Base-by-base conservation (phyloP, 2,888 invertebrate genomes). In the Mythimna vitellina region DNA sequence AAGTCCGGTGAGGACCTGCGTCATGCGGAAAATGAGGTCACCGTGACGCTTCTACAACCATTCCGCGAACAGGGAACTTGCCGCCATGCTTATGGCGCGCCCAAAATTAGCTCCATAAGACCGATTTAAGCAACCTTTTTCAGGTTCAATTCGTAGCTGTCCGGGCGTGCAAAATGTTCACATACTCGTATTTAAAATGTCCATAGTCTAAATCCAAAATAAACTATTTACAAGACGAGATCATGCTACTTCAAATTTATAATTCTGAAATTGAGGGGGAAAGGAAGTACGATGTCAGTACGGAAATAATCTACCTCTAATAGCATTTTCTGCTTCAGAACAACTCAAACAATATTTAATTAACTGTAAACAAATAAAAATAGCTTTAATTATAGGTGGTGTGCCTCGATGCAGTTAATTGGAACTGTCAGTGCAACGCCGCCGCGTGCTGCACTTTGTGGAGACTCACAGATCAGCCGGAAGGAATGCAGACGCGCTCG, bases 331-430 rank as follows among this genome's bases (percentile, higher is more conserved):
- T 25, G 7, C 58, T 58, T 10, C 12, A n/a, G 7, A 58, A n/a
- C 12, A 14, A n/a, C n/a, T 22, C 32, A 57, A 32, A 58, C 32
- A 58, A 14, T 32, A 25, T 70, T 49, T 29, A 22, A 42, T 22
- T 6, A 12, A 61, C 35, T 54, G 12, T 25, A n/a, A 53, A 72
- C 3, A 49, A 57, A n/a, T 38, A 25, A 54, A 46, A 32, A 42
- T 8, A 6, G 49, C 54, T 20, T 51, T 70, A 71, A 73, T 73
- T 71, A 70, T 57, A 57, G 22, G 32, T 25, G 22, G 32, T 25
- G 5, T 63, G 57, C 56, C 49, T 38, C 78, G 61, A 62, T 57
- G 58, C 64, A 63, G 54, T 71, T 73, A 71, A 80, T 78, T 73
- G 69, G 51, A 60, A 22, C 42, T 60, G 74, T 57, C 65, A 69